These are phyloP conservation scores for Burhinus oedicnemus DNA, from an alignment of 2,113 vertebrate species.

Conservation along the genomic window DNA sequence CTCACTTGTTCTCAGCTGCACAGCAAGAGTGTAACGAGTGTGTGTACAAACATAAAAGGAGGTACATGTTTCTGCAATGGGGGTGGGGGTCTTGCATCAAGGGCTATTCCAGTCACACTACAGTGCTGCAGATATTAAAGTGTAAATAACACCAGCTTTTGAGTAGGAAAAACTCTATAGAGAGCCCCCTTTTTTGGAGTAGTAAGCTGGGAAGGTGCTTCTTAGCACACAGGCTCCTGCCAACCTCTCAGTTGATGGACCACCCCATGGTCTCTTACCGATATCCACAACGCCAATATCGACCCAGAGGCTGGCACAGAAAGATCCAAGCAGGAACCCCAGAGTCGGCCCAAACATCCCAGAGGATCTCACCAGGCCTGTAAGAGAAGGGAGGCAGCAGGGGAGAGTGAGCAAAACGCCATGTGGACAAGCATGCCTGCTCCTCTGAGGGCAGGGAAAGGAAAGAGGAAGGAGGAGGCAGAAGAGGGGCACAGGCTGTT, in stretches of 20 bases:
- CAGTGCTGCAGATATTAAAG: not conserved
- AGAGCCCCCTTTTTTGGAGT: fast-evolving
- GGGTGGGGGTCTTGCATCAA: not conserved
- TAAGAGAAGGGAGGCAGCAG: not conserved
- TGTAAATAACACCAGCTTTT: not conserved
- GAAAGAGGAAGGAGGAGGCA: not conserved
- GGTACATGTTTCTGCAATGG: not conserved
- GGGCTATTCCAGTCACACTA: not conserved
- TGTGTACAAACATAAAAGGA: not conserved
- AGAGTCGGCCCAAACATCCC: conserved; percentile 84
- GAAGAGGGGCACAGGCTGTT: fast-evolving
- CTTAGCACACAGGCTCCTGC: not conserved
- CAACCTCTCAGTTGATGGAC: fast-evolving
- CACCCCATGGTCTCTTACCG: conserved; percentile 15
- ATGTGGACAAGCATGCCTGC: fast-evolving
- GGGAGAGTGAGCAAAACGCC: not conserved
- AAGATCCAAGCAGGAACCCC: conserved; percentile 84
- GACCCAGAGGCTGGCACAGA: conserved; percentile 87
- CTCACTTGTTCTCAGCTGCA: not conserved
- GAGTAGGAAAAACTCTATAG: not conserved
- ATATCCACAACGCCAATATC: conserved; percentile 83
- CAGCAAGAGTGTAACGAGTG: not conserved
- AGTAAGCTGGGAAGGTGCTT: not conserved
- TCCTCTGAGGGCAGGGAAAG: not conserved
- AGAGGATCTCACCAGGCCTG: conserved; percentile 84